Conservation (phyloP, 2,797 vertebrate species). For the Sciaenops ocellatus region DNA sequence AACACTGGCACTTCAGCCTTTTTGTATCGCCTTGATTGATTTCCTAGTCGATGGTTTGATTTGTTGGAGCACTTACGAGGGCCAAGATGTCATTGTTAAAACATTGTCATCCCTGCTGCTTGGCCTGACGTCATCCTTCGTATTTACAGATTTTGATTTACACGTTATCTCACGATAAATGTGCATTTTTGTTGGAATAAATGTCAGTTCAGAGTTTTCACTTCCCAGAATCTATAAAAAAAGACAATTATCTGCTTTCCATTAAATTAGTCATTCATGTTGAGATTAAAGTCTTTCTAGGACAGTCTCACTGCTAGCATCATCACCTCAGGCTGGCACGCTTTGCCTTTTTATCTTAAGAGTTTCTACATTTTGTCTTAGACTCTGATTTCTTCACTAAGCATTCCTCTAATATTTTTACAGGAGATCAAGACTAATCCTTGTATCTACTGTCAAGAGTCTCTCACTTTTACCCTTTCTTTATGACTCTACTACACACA, state of each 20-base stretch:
- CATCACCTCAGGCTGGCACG: constrained; percentile 50
- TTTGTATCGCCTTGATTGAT: constrained; percentile 47
- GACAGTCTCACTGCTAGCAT: constrained; percentile 42
- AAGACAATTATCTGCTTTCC: constrained; percentile 41
- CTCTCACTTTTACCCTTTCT: constrained; percentile 2
- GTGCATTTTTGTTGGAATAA: neutral
- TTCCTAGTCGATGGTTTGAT: constrained; percentile 47
- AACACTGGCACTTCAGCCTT: constrained; percentile 38
- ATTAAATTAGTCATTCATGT: constrained; percentile 55
- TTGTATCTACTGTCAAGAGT: constrained; percentile 16
- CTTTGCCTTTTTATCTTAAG: constrained; percentile 49
- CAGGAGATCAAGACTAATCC: constrained; percentile 13
- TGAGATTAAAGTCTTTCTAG: constrained; percentile 63
- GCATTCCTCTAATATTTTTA: constrained; percentile 34
- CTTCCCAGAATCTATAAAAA: constrained; percentile 4
- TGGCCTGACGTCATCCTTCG: constrained; percentile 20
- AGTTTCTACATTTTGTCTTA: constrained; percentile 43
- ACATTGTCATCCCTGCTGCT: constrained; percentile 10
- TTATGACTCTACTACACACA: constrained; percentile 13
- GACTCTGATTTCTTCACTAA: constrained; percentile 48
- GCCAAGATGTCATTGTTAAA: constrained; percentile 17
- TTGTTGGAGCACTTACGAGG: constrained; percentile 28
- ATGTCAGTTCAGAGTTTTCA: constrained; percentile 1
- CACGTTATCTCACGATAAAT: too few species aligned
- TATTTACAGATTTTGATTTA: neutral